Conservation (phyloP, 2,888 invertebrate genomes). For the Tubiluchus corallicola region DNA sequence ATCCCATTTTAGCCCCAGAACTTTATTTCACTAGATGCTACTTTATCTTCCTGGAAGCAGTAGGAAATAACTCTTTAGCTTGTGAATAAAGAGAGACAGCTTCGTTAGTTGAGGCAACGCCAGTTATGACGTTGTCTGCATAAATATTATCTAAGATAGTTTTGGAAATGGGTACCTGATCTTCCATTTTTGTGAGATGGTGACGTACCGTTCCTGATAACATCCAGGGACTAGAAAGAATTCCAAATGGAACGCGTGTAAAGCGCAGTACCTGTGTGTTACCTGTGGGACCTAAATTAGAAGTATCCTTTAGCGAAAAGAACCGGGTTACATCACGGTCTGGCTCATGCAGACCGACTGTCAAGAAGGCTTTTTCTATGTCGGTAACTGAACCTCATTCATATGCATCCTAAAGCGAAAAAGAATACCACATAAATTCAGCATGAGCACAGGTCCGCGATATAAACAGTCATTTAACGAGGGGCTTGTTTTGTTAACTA, state of each 20-base stretch:
- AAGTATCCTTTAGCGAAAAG: conserved; percentile 12
- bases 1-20: conserved; percentile 16
- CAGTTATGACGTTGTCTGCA: conserved; percentile 14
- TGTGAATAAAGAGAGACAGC: background rate
- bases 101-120: conserved; percentile 5
- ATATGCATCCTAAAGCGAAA: too few relatives aligned
- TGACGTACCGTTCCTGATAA: conserved; percentile 11
- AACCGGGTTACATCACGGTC: conserved; percentile 12
- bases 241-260: conserved; percentile 13
- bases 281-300: conserved; percentile 2
- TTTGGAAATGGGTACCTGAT: too few relatives aligned
- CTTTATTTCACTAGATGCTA: conserved; percentile 4
- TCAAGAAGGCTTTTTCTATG: conserved; percentile 15
- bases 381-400: conserved; percentile 9
- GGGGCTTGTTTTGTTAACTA: background rate
- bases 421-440: conserved; percentile 8
- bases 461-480: conserved; percentile 14
- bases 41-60: conserved; percentile 5
- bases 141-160: conserved; percentile 13
- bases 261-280: conserved; percentile 2
- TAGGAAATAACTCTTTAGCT: conserved; percentile 10
- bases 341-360: conserved; percentile 9
- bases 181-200: conserved; percentile 12
- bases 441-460: conserved; percentile 13
- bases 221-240: conserved; percentile 13